Conservation (phyloP, 2,797 vertebrate species). For the Dendrocincla fuliginosa region DNA sequence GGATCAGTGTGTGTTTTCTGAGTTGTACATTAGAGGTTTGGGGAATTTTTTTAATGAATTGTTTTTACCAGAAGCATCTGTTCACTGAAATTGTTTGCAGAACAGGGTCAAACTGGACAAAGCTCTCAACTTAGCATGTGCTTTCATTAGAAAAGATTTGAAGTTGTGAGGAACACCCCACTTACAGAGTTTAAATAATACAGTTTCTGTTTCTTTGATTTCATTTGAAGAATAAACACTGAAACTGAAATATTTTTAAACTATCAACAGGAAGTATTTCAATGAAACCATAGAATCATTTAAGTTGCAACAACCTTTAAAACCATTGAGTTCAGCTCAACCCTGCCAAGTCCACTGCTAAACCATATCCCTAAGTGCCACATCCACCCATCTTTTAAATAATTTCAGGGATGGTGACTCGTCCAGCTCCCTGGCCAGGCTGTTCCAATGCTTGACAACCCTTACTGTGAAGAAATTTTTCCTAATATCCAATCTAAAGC, state of each 20-base stretch:
- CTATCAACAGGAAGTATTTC: neutral
- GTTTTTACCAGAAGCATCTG: constrained; percentile 64
- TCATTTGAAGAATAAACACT: constrained; percentile 9
- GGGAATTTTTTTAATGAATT: constrained; percentile 45
- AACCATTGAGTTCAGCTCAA: neutral
- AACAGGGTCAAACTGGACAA: constrained; percentile 52
- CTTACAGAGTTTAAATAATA: neutral
- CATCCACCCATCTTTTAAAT: neutral
- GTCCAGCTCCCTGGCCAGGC: neutral
- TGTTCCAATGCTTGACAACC: neutral
- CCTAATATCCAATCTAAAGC: neutral
- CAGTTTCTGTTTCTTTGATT: neutral
- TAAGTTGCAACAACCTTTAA: neutral
- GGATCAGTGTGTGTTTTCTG: constrained; percentile 40
- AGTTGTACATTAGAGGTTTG: constrained; percentile 31
- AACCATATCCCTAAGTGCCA: neutral
- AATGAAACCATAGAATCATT: neutral
- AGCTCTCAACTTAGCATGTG: neutral
- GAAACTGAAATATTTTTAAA: neutral
- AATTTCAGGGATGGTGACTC: neutral
- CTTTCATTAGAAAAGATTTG: neutral
- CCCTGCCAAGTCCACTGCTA: neutral
- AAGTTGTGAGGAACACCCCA: neutral
- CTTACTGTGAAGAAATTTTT: neutral
- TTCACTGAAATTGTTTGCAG: constrained; percentile 53